Evolutionary conservation across 2,113 vertebrate genomes (phyloP), one percentile per base, ranked within the genome.

Genomic region (Pithys albifrons): DNA sequence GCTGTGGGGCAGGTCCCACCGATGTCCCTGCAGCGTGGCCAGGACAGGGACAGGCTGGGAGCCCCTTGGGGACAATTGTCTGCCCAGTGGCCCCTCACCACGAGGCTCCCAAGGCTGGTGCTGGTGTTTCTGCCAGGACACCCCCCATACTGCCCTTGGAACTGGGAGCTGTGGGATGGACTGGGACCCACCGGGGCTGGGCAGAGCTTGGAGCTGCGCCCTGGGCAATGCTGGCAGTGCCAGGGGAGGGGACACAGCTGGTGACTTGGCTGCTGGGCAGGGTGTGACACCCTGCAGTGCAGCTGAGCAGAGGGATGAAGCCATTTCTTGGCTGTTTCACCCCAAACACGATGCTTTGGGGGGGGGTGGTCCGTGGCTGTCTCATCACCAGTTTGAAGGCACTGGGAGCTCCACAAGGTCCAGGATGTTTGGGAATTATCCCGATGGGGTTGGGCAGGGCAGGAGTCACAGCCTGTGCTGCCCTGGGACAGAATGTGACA

Each of bases 401-500:
- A 7, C 69, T 6, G 18, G 59, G 65, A 11, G 6, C 20, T 7
- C 45, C 0, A 3, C 39, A 3, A 14, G 48, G 18, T 61, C 35
- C 0, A 0, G n/a, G 46, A 27, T 7, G 61, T 48, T 2, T 49
- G 19, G 17, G 23, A 0, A 0, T 48, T 69, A 55, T 19, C 59
- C 69, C 66, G 19, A 55, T 6, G 0, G 27, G 75, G 19, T 0
- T 15, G 51, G 88, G 89, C 62, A 57, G 3, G 14, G 16, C 7
- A 88, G 59, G 31, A 29, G 71, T 80, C 5, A 5, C 33, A 41
- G 70, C 45, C 59, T 1, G 1, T 6, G 57, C 51, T 35, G 65
- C 61, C 33, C 1, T 2, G 61, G 41, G 52, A 35, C n/a, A 2
- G 8, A 3, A 24, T 0, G 0, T 2, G 20, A 3, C 1, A 0